Conservation (phyloP, 2,113 vertebrate genomes). For the Brienomyrus longianalis region DNA sequence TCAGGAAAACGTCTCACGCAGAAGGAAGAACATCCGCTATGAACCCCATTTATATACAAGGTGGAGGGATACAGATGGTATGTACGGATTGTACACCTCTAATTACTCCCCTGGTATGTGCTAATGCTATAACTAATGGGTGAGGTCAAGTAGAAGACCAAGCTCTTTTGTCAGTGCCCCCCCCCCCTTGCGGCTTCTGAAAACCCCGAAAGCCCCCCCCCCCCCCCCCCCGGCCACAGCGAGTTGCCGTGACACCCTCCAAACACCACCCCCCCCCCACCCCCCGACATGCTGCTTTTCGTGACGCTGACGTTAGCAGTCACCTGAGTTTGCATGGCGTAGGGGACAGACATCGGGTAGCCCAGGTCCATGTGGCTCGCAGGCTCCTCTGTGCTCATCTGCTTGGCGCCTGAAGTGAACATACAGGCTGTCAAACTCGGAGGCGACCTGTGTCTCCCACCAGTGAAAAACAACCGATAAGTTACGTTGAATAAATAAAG, state of each 20-base stretch:
- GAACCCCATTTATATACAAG: not conserved
- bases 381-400: conserved; percentile 69
- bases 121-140: not conserved
- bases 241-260: not conserved
- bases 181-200: not conserved
- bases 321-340: conserved; percentile 80
- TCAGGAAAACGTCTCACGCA: not conserved
- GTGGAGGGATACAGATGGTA: not conserved
- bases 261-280: not conserved
- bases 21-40: not conserved
- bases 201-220: not conserved
- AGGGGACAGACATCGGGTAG: conserved; percentile 65
- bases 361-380: conserved; percentile 63
- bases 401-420: conserved; percentile 68
- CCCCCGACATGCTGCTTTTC: not conserved
- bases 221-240: not conserved
- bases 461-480: not conserved
- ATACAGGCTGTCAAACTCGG: not conserved
- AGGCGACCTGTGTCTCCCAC: not conserved
- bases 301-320: not conserved
- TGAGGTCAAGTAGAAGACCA: not conserved
- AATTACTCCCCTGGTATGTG: not conserved
- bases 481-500: not conserved
- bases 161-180: not conserved
- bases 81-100: no score